Percentiles rank a stretch among this genome's conserved stretches.
phyloP scores from a whole-genome alignment of 2,797 vertebrate species.

The Ceyx erithaca region DNA sequence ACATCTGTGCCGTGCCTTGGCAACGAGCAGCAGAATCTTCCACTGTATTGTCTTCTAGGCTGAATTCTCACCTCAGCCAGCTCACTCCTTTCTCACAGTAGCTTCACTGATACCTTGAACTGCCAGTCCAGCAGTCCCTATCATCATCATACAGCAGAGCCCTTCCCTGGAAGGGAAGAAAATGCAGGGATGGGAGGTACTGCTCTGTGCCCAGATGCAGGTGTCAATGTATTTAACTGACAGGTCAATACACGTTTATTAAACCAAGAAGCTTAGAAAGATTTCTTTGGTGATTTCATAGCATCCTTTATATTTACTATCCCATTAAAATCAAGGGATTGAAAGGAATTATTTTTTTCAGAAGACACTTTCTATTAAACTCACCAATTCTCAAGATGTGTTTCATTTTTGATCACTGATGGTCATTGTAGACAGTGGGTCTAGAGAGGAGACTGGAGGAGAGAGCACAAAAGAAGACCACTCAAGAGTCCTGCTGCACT shows the following conservation, averaged over 20 bases:
- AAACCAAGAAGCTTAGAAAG: neutral
- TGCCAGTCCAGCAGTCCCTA: neutral
- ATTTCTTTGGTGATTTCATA: neutral
- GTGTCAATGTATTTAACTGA: neutral
- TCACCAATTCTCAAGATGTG: neutral
- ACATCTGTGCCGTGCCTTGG: neutral
- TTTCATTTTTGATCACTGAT: neutral
- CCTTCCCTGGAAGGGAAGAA: neutral
- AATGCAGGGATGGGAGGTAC: neutral
- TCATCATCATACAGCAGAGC: neutral
- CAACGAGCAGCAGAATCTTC: neutral
- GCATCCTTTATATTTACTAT: neutral
- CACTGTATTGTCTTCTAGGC: neutral
- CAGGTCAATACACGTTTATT: neutral
- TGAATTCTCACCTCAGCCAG: neutral
- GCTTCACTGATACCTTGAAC: neutral
- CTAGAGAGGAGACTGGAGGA: neutral
- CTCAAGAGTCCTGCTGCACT: neutral
- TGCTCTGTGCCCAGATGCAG: neutral
- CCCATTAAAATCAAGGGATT: neutral
- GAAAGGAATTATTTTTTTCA: constrained; percentile 21
- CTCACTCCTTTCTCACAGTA: neutral
- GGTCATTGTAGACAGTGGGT: neutral
- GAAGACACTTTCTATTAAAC: neutral
- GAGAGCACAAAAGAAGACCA: neutral